Evolutionary conservation across 2,113 vertebrate genomes (phyloP).

Genomic region (Corydoras sp.): DNA sequence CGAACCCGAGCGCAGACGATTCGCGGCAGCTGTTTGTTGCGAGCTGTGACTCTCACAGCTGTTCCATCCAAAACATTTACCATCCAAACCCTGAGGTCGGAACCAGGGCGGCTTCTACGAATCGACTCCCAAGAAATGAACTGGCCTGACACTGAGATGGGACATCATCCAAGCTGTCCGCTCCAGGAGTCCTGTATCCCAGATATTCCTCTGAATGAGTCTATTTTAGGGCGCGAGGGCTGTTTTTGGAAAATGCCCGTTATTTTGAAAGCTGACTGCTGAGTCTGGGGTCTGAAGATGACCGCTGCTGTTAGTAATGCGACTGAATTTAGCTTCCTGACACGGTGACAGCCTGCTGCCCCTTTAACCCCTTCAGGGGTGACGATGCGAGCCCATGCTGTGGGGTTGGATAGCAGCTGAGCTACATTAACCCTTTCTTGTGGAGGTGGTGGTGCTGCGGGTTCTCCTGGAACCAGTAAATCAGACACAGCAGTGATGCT

Average conservation of each 20-base stretch:
- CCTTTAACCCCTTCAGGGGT: not conserved
- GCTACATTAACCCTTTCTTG: too few species aligned
- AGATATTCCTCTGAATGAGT: too few species aligned
- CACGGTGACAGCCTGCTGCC: not conserved
- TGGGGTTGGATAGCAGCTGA: not conserved
- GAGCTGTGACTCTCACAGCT: not conserved
- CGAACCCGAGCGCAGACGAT: not conserved
- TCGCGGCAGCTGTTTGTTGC: slow-evolving; percentile 1
- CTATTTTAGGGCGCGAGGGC: too few species aligned
- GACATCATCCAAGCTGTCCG: too few species aligned
- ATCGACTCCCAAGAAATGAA: not conserved
- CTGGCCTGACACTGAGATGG: too few species aligned
- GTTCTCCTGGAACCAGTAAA: too few species aligned
- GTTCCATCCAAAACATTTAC: not conserved
- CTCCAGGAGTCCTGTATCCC: too few species aligned
- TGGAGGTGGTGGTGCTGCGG: too few species aligned
- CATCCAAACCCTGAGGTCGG: too few species aligned
- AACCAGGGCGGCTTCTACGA: not conserved
- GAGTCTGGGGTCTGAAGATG: not conserved
- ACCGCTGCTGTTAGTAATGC: not conserved
- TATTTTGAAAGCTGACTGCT: not conserved
- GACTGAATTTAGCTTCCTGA: not conserved
- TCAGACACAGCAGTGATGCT: too few species aligned
- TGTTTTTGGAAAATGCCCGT: too few species aligned
- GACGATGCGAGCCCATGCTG: not conserved